phyloP scores from a whole-genome alignment of 2,797 vertebrate genomes.

The Hippocampus kuda region DNA sequence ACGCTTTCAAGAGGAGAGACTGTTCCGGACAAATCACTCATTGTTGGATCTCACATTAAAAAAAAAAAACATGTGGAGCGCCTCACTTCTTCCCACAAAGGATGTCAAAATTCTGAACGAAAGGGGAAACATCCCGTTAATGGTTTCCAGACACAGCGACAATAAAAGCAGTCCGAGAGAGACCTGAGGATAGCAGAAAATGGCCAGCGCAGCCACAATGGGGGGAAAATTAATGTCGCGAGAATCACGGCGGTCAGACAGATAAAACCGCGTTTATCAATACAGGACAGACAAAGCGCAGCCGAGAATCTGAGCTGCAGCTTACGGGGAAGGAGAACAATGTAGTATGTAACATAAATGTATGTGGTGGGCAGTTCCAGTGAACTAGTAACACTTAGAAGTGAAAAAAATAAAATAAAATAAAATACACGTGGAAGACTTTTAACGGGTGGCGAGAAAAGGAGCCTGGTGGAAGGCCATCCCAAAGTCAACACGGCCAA shows the following conservation, averaged over 20 bases:
- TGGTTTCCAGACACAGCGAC: conserved; percentile 22
- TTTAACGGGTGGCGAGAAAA: no score
- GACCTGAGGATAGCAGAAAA: conserved; percentile 20
- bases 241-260: conserved; percentile 26
- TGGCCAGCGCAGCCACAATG: conserved; percentile 24
- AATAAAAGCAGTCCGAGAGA: conserved; percentile 20
- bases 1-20: not conserved
- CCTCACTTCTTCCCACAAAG: conserved; percentile 8
- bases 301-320: conserved; percentile 8
- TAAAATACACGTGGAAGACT: no score
- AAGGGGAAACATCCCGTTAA: conserved; percentile 5
- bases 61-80: not conserved
- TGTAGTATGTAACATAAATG: not conserved
- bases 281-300: conserved; percentile 19
- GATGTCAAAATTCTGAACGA: conserved; percentile 4
- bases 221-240: conserved; percentile 32
- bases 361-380: no score
- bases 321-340: conserved; percentile 1
- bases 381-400: no score
- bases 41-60: not conserved
- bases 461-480: no score
- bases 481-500: not conserved
- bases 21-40: conserved; percentile 7
- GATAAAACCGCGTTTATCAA: conserved; percentile 33
- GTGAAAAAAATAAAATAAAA: no score